Base-by-base conservation (phyloP, 2,113 vertebrate species). In the Salvelinus namaycush region DNA sequence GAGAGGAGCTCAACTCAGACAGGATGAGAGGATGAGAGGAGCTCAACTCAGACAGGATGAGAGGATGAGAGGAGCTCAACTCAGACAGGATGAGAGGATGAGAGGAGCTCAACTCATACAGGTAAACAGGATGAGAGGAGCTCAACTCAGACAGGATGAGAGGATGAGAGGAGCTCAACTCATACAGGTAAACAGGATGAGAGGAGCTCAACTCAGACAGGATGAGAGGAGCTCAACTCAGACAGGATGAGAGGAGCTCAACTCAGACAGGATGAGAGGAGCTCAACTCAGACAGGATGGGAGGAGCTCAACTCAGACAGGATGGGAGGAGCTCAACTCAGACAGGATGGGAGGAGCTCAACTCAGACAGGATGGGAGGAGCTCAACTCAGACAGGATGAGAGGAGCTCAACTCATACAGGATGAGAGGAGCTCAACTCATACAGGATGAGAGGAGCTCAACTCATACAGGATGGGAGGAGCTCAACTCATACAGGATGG, bases 141-240 rank as follows among this genome's bases (percentile, higher is more conserved):
- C 6, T 34, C 31, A 34, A 34, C 31, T 34, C 31, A 34, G 0
- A 34, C 31, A 34, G 31, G 31, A 29, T 29, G 29, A 31, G 4
- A 31, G 29, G 64, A 34, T 34, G 31, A 34, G 31, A 6, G 31
- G 5, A 6, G 49, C 31, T 74, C 48, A 34, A 65, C 68, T 73
- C 57, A 72, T 66, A n/a, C n/a, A n/a, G n/a, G n/a, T n/a, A n/a
- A 72, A 70, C 69, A 79, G 77, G 68, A 82, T 67, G 83, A 84
- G 68, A 72, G 75, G 7, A 0, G 34, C 34, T 39, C 34, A 39
- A 39, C 34, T 39, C 34, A 39, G 2, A 9, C 7, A 39, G 34
- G 34, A 34, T 6, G 5, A 34, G 31, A 34, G 31, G 31, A 1
- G 31, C 31, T 34, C 31, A 34, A 6, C 31, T 34, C 7, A 39